Percentiles rank a stretch among this genome's conserved stretches.
Conservation (phyloP, 92 coral and sea anemone species). For the Metridium senile region DNA sequence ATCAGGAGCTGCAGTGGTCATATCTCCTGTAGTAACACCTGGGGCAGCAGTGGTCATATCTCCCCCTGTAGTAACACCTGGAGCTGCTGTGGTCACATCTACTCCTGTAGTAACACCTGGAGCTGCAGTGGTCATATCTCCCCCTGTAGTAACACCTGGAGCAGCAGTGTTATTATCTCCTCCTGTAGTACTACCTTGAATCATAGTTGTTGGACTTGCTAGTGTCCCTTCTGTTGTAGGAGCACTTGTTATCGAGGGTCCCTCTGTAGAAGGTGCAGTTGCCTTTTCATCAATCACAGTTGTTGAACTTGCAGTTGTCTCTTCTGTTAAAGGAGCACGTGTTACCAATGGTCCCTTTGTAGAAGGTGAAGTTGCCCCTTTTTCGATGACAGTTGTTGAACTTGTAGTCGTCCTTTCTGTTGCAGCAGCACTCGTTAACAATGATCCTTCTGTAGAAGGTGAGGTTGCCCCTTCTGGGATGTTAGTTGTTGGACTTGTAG, state of each 20-base stretch:
- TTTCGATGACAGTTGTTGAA: background rate
- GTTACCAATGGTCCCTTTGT: background rate
- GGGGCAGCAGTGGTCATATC: background rate
- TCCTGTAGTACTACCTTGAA: conserved; percentile 5
- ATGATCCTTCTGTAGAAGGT: background rate
- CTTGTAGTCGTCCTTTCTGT: background rate
- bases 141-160: conserved; percentile 5
- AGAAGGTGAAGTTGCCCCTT: too few species aligned
- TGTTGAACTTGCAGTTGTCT: background rate
- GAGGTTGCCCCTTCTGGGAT: too few species aligned
- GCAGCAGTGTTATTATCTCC: conserved; percentile 10
- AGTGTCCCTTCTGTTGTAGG: background rate
- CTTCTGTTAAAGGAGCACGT: background rate
- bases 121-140: conserved; percentile 12
- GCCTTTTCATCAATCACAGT: background rate
- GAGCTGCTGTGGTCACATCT: background rate
- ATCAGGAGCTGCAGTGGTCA: background rate
- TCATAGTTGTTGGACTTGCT: conserved; percentile 4
- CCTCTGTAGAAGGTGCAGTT: background rate
- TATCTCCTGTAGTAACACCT: background rate
- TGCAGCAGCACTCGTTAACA: background rate
- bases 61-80: background rate
- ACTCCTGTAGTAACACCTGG: conserved; percentile 12
- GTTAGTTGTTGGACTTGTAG: too few species aligned
- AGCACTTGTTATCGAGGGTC: background rate